phyloP scores from a whole-genome alignment of 2,888 invertebrate genomes.

The Metellina segmentata region DNA sequence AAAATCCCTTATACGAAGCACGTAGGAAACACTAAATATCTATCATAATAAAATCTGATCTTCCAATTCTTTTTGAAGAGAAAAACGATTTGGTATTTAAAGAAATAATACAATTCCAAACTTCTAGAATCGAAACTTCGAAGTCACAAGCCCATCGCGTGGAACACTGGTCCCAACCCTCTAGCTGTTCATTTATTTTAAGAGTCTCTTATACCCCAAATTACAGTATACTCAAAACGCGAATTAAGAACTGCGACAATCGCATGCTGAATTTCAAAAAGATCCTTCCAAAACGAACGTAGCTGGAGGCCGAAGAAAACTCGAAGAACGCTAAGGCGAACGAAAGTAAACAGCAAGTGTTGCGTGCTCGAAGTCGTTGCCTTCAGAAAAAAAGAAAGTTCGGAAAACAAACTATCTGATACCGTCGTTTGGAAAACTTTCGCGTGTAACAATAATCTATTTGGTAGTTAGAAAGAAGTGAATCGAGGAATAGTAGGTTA shows the following conservation, averaged over 20 bases:
- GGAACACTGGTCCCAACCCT: too few species aligned
- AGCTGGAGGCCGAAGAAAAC: background rate
- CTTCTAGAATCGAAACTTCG: too few species aligned
- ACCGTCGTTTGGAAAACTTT: background rate
- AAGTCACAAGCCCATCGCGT: too few species aligned
- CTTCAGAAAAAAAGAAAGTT: background rate
- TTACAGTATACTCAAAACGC: background rate
- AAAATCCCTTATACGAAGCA: too few species aligned
- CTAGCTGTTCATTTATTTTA: background rate
- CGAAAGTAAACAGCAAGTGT: background rate
- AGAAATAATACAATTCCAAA: too few species aligned
- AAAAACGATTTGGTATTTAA: too few species aligned
- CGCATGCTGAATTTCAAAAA: background rate
- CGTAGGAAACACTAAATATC: too few species aligned
- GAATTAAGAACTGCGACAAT: background rate
- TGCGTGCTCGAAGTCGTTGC: background rate
- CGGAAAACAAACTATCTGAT: too few species aligned
- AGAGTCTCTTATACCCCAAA: background rate
- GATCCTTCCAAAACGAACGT: background rate
- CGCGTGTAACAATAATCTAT: background rate
- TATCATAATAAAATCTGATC: too few species aligned
- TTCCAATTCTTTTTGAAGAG: too few species aligned
- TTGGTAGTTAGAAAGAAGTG: background rate
- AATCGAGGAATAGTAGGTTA: background rate
- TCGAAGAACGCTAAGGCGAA: background rate